These are phyloP conservation scores for Tupiocoris notatus DNA, from an alignment of 2,888 invertebrate species.

Conservation along the genomic window DNA sequence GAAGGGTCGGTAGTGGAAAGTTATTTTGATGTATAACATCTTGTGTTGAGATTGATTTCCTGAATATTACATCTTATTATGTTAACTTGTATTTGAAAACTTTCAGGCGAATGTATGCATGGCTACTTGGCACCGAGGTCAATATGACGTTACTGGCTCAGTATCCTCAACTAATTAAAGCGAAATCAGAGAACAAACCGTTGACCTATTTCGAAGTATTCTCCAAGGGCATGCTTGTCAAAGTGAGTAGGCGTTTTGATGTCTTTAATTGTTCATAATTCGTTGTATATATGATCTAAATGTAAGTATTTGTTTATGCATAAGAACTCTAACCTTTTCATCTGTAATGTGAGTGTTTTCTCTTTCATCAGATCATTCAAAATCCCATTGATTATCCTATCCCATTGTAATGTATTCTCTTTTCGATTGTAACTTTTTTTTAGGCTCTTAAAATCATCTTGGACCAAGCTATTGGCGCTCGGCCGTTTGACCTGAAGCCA, in stretches of 20 bases:
- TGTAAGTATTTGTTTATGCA: too few relatives aligned
- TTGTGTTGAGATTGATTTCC: constrained; percentile 34
- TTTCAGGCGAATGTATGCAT: constrained; percentile 72
- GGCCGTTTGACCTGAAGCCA: constrained; percentile 65
- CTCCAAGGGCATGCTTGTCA: constrained; percentile 65
- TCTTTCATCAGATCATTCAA: too few relatives aligned
- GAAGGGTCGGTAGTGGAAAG: too few relatives aligned
- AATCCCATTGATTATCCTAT: too few relatives aligned
- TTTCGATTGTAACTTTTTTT: constrained; percentile 30
- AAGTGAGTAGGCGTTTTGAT: constrained; percentile 47
- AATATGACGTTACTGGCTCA: constrained; percentile 56
- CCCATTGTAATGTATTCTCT: too few relatives aligned
- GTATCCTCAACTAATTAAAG: constrained; percentile 53
- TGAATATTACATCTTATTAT: not conserved
- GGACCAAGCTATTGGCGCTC: constrained; percentile 59
- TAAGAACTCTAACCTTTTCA: not conserved
- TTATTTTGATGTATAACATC: not conserved
- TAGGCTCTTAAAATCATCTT: constrained; percentile 63
- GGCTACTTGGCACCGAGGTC: constrained; percentile 75
- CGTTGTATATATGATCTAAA: too few relatives aligned
- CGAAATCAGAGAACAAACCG: constrained; percentile 52
- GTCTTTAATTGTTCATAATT: too few relatives aligned
- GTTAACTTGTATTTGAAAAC: not conserved
- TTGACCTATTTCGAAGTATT: constrained; percentile 66
- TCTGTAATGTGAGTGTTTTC: too few relatives aligned